Conservation (phyloP, 2,113 vertebrate species). For the Mesitornis unicolor region DNA sequence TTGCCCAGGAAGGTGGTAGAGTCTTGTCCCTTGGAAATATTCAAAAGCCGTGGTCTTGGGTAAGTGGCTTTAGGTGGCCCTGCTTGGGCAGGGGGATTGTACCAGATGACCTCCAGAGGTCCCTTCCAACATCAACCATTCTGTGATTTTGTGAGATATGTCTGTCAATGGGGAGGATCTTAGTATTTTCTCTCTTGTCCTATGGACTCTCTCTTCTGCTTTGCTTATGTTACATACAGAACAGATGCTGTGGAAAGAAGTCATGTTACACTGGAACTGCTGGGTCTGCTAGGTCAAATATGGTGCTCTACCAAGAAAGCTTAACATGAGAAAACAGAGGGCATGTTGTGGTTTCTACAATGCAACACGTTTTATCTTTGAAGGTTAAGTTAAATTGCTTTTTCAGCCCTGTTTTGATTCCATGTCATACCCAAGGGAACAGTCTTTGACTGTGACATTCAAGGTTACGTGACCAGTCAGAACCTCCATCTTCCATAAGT, state of each 20-base stretch:
- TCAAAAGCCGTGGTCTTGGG: neutral
- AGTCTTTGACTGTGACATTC: neutral
- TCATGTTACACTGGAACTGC: neutral
- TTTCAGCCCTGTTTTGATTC: neutral
- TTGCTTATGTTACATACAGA: neutral
- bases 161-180: neutral
- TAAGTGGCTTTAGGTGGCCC: neutral
- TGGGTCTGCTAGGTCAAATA: neutral
- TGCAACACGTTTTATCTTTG: neutral
- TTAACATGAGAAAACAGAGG: neutral
- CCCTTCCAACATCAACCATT: fast-evolving
- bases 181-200: neutral
- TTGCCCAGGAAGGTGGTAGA: neutral
- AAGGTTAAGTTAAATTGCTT: neutral
- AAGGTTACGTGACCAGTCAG: neutral
- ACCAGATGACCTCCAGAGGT: neutral
- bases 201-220: neutral
- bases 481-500: neutral
- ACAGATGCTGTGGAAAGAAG: neutral
- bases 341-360: neutral
- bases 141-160: neutral
- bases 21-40: neutral
- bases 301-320: neutral
- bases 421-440: neutral
- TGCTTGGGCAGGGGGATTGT: fast-evolving